These are phyloP conservation scores for Dasypus novemcinctus DNA, from an alignment of 2,113 vertebrate genomes.

Conservation along the genomic window DNA sequence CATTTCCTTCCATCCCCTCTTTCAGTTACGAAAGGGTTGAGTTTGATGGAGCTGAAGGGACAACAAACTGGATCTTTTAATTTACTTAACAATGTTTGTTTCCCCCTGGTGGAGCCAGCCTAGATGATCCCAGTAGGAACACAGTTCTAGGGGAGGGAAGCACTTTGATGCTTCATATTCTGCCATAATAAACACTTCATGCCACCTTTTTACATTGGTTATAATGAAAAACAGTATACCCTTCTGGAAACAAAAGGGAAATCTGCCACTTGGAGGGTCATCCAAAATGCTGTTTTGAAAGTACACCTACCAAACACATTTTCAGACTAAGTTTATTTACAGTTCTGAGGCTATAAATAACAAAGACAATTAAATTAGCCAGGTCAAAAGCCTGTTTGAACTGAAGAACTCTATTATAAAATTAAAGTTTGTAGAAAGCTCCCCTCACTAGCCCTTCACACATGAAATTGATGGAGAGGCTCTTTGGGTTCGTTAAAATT, in stretches of 20 bases:
- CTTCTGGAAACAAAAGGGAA: constrained; percentile 30
- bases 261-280: constrained; percentile 9
- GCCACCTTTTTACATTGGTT: not conserved
- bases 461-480: constrained; percentile 68
- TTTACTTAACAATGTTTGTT: not conserved
- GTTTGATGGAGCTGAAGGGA: not conserved
- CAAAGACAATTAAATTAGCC: constrained; percentile 76
- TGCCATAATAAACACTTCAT: constrained; percentile 35
- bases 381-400: constrained; percentile 69
- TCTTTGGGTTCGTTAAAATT: constrained; percentile 66
- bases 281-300: constrained; percentile 61
- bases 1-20: not conserved
- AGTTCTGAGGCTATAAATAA: constrained; percentile 66
- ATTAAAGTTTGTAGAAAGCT: constrained; percentile 69
- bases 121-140: not conserved
- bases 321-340: constrained; percentile 65
- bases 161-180: not conserved
- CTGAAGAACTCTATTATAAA: constrained; percentile 69
- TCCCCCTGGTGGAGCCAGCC: not conserved
- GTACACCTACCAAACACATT: constrained; percentile 32
- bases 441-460: constrained; percentile 37
- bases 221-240: not conserved
- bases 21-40: not conserved
- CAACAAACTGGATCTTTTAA: not conserved
- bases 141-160: not conserved